Percentiles rank a stretch among this genome's conserved stretches.
Conservation (phyloP, 2,113 vertebrate genomes). For the Hippocampus comes region DNA sequence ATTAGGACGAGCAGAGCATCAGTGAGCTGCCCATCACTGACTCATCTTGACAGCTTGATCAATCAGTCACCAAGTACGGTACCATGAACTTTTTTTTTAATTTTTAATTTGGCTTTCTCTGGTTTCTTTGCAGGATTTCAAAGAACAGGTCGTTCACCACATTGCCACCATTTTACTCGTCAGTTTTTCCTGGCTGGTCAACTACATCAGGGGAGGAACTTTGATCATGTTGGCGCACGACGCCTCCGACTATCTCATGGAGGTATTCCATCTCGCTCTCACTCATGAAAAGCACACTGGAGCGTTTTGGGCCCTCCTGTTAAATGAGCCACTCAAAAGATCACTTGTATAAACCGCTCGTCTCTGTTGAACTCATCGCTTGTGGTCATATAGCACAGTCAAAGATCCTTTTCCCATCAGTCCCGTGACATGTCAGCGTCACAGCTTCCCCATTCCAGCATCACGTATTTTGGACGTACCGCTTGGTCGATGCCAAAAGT, state of each 20-base stretch:
- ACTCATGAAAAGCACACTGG: too few species aligned
- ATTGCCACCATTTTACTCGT: conserved; percentile 88
- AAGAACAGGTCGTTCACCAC: conserved; percentile 92
- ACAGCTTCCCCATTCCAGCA: too few species aligned
- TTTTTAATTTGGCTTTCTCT: not conserved
- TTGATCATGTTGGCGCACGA: conserved; percentile 92
- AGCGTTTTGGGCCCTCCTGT: not conserved
- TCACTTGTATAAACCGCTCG: too few species aligned
- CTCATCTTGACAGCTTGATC: conserved; percentile 33
- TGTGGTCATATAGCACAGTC: too few species aligned
- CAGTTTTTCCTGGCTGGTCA: conserved; percentile 91
- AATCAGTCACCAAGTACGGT: conserved; percentile 39
- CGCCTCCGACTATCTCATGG: conserved; percentile 85
- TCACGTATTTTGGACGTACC: too few species aligned
- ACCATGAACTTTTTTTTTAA: not conserved
- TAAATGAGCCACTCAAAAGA: too few species aligned
- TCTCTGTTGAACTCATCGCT: too few species aligned
- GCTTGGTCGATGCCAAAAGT: too few species aligned
- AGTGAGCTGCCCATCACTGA: conserved; percentile 23
- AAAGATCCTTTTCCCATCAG: too few species aligned
- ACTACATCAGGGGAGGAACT: conserved; percentile 89
- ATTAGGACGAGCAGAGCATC: conserved; percentile 28
- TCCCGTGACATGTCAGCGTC: too few species aligned
- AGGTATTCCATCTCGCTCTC: conserved; percentile 71
- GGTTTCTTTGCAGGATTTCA: conserved; percentile 80